Evolutionary conservation across 2,113 vertebrate genomes (phyloP), one percentile per base, ranked within the genome.

Genomic region (Xenopus laevis): DNA sequence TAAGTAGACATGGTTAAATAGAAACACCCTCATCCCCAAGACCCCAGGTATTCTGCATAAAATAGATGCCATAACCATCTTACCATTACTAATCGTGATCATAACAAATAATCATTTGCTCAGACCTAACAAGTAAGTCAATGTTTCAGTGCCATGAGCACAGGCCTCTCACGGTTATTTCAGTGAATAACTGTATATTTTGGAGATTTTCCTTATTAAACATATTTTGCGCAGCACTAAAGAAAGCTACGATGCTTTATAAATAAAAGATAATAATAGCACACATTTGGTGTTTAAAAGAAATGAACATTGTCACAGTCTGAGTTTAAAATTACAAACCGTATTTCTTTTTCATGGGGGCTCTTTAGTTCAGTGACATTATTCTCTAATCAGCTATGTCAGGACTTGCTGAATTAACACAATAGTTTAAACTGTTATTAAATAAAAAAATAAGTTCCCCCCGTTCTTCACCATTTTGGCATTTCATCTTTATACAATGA

Each of bases 371-470:
- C 17, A 13, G 17, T 55, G 13, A 16, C 17, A 55, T 55, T 55
- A 55, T 55, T 55, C 17, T 55, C 6, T 55, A n/a, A 55, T 55
- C 53, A 55, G 53, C 15, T 16, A n/a, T n/a, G 53, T 55, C 17
- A 55, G 17, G 18, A n/a, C 53, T 55, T 55, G 53, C 53, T 55
- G 53, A 55, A 55, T 18, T 55, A 55, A 55, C 53, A 55, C 53
- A 55, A 55, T 55, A 55, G 53, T 55, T 55, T 55, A 13, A 10
- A 8, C 53, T 16, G 53, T 55, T 55, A 55, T 55, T 55, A 55
- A 13, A 55, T 55, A 55, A 55, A 55, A 1, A 27, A 55, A 18
- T 18, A 55, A 4, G 7, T 55, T 18, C 53, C 5, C 53, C 53
- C 5, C 53, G 1, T 60, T 60, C 20, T 60, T n/a, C 47, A 55